Percentiles rank a stretch among this genome's conserved stretches.
Evolutionary conservation across 1,140 invertebrate species (phyloP).

Genomic region (Nautilus pompilius): DNA sequence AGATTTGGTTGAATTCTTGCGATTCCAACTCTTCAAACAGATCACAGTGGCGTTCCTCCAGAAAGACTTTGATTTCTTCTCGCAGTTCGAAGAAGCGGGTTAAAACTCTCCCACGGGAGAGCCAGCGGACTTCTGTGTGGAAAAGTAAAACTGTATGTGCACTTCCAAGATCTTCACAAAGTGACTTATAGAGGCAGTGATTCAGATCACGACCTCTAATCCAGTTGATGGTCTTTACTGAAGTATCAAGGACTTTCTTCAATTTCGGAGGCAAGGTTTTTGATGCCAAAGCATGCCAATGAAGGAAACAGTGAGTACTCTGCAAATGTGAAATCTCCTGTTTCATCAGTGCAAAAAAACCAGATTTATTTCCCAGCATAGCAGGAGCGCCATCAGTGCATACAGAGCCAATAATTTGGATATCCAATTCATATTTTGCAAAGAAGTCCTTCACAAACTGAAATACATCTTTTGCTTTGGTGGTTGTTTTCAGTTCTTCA

Average conservation of each 20-base stretch:
- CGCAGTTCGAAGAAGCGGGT: neutral
- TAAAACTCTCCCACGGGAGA: neutral
- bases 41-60: neutral
- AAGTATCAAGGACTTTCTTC: slow-evolving; percentile 1
- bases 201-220: neutral
- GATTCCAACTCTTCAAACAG: neutral
- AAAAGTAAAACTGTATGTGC: neutral
- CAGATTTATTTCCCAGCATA: neutral
- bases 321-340: neutral
- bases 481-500: neutral
- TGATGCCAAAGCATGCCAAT: neutral
- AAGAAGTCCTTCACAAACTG: neutral
- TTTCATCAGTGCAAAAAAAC: neutral
- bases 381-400: neutral
- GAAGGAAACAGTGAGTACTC: neutral
- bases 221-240: neutral
- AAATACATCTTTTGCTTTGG: neutral
- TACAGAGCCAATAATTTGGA: slow-evolving; percentile 1
- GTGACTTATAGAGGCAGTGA: neutral
- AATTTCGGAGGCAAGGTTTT: neutral
- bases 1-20: neutral
- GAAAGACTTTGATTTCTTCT: slow-evolving; percentile 1
- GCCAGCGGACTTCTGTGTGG: neutral
- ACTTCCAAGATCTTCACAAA: neutral
- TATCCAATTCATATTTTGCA: neutral